Evolutionary conservation across 2,113 vertebrate genomes (phyloP).

Genomic region (Micromys minutus): DNA sequence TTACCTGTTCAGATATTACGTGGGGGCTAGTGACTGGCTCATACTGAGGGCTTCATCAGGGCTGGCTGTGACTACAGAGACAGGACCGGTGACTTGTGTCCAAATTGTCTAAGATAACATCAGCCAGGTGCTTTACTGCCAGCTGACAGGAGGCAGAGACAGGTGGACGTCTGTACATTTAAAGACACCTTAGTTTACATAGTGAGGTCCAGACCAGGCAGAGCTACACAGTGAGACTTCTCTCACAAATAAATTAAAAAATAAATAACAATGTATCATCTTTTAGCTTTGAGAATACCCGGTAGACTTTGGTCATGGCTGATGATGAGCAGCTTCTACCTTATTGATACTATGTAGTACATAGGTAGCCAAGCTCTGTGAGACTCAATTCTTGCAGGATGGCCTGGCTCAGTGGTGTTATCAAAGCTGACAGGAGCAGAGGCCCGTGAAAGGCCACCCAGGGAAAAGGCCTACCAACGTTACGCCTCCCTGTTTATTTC

Average conservation of each 20-base stretch:
- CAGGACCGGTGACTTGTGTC: neutral
- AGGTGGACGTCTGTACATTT: neutral
- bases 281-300: neutral
- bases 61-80: neutral
- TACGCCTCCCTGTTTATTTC: neutral
- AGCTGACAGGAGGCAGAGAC: neutral
- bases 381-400: neutral
- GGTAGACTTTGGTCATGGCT: neutral
- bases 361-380: neutral
- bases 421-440: accelerated
- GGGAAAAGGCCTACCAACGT: neutral
- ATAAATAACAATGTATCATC: neutral
- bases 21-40: neutral
- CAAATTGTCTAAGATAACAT: constrained; percentile 22
- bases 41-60: neutral
- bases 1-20: neutral
- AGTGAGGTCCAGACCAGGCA: neutral
- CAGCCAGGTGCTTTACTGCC: neutral
- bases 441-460: neutral
- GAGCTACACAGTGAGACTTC: neutral
- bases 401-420: neutral
- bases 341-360: neutral
- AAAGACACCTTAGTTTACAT: neutral
- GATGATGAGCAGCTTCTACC: neutral
- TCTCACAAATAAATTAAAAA: neutral